Percentiles rank a stretch among this genome's conserved stretches.
These are phyloP conservation scores for Pherbina coryleti DNA, from an alignment of 2,888 invertebrate genomes.

Conservation along the genomic window DNA sequence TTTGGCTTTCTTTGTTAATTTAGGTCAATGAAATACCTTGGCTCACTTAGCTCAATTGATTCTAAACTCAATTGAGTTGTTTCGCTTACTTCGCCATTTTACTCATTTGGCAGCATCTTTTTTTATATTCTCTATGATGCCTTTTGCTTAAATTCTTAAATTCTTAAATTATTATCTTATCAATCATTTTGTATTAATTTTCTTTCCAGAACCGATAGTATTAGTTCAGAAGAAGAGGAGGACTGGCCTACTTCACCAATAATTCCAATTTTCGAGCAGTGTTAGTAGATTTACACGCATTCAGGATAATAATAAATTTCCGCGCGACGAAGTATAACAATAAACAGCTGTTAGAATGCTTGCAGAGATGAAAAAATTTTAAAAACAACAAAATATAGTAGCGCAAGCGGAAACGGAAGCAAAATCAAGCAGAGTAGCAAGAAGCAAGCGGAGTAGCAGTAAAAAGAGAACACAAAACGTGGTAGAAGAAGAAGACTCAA, in stretches of 20 bases:
- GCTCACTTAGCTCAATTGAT: too few relatives aligned
- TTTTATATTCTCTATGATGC: too few relatives aligned
- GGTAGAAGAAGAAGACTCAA: neutral
- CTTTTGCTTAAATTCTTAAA: too few relatives aligned
- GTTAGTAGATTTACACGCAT: conserved; percentile 60
- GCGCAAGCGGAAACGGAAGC: conserved; percentile 14
- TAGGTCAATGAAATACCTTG: too few relatives aligned
- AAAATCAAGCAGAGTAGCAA: neutral
- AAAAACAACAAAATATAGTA: neutral
- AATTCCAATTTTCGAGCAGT: conserved; percentile 73
- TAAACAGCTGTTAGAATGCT: neutral
- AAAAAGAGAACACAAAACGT: neutral
- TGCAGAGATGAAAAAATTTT: conserved; percentile 19
- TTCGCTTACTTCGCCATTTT: too few relatives aligned
- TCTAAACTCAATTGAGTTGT: too few relatives aligned
- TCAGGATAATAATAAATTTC: conserved; percentile 37
- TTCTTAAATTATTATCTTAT: neutral
- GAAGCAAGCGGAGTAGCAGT: neutral
- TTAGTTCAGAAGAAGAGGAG: conserved; percentile 72
- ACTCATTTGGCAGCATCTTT: too few relatives aligned
- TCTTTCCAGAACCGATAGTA: conserved; percentile 74
- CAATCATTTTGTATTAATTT: conserved; percentile 22
- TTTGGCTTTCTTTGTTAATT: too few relatives aligned
- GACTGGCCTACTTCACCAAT: conserved; percentile 77
- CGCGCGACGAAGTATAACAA: conserved; percentile 31